Percentiles rank a stretch among this genome's conserved stretches.
phyloP scores from a whole-genome alignment of 35 echinoderm and acorn worm genomes.

The Chiridota heheva region DNA sequence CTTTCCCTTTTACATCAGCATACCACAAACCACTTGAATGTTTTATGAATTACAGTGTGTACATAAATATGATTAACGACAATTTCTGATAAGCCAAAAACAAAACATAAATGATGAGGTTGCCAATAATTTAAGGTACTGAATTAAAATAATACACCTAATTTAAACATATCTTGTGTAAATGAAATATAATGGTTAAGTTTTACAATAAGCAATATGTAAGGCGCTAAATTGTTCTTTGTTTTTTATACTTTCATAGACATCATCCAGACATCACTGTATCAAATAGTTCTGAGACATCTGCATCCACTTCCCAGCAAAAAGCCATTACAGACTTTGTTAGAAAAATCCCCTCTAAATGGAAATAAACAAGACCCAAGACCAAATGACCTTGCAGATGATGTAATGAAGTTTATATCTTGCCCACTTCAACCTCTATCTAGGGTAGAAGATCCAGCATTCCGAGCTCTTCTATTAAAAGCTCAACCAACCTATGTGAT shows the following conservation, averaged over 20 bases:
- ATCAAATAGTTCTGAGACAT: neutral
- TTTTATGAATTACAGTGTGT: no score
- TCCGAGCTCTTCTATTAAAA: conserved; percentile 18
- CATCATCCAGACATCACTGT: conserved; percentile 6
- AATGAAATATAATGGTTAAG: no score
- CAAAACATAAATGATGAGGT: no score
- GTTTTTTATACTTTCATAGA: neutral
- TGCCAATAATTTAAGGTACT: no score
- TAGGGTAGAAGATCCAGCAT: conserved; percentile 22
- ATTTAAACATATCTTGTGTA: no score
- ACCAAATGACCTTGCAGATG: conserved; percentile 14
- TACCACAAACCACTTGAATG: no score
- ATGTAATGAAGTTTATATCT: conserved; percentile 16
- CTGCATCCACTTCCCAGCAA: neutral
- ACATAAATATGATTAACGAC: no score
- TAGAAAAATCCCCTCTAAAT: neutral
- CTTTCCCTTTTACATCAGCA: no score
- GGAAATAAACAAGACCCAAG: neutral
- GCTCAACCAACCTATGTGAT: conserved; percentile 21
- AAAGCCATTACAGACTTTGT: neutral
- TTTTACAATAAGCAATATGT: no score
- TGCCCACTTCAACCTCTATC: conserved; percentile 6
- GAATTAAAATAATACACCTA: no score
- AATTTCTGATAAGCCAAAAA: no score
- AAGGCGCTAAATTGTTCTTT: no score